phyloP scores from a whole-genome alignment of 1,140 invertebrate genomes.

The Neodiprion pinetum region DNA sequence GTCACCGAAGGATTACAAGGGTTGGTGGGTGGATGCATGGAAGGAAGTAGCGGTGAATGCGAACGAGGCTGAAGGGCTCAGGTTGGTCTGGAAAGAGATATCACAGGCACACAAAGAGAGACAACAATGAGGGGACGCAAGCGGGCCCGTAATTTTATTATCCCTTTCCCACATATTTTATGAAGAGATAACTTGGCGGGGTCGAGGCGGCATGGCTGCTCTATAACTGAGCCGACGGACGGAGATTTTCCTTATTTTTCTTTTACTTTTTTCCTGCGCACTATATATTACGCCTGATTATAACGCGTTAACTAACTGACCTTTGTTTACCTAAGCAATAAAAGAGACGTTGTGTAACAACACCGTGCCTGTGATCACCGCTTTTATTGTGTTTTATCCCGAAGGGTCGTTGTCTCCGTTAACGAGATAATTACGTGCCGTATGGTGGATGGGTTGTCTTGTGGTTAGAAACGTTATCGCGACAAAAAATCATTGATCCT shows the following conservation, averaged over 20 bases:
- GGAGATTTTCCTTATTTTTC: no score
- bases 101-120: background rate
- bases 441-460: background rate
- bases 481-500: no score
- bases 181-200: background rate
- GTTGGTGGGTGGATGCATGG: background rate
- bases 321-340: constrained; percentile 3
- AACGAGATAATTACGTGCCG: background rate
- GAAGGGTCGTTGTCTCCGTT: background rate
- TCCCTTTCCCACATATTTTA: background rate
- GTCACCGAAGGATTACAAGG: background rate
- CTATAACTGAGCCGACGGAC: no score
- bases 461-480: no score
- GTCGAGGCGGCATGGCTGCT: no score
- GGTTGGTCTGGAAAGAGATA: background rate
- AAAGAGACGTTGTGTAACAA: background rate
- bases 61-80: background rate
- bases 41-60: background rate
- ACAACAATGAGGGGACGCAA: background rate
- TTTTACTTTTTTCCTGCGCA: no score
- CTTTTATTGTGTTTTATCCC: background rate
- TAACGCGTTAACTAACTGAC: background rate
- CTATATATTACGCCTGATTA: background rate
- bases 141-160: background rate
- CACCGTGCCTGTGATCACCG: background rate